Evolutionary conservation across 1,140 invertebrate genomes (phyloP), one percentile per base, ranked within the genome.

Genomic region (Ctenoplectra terminalis): DNA sequence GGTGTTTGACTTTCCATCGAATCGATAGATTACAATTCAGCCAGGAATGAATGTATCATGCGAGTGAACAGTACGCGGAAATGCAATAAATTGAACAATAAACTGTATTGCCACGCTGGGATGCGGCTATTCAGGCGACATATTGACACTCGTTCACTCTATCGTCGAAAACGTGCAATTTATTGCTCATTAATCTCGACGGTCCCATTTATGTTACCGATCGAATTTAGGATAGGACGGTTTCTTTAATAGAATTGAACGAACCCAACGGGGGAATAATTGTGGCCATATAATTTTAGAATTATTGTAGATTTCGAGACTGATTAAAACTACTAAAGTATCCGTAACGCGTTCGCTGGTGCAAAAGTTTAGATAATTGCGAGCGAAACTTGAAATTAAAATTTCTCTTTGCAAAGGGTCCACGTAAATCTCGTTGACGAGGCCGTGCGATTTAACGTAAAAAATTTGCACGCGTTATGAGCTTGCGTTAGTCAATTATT

Each of bases 21-120:
- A 83, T 86, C 76, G 81, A 74, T 73, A 85, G 70, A 86, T 87
- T 83, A 80, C 71, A 80, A 79, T 86, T 76, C 81, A 23, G 66
- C 64, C 81, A 56, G 58, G 75, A 31, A 31, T 67, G 29, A 50
- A 67, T 82, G 73, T 34, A 81, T 86, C 74, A 75, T 61, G 54
- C 48, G 52, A 82, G 13, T n/a, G 61, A 46, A 23, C 17, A 31
- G 17, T 46, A 63, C 50, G 37, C 50, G 61, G 81, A 85, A 80
- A 63, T 66, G 76, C 69, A 86, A 84, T 84, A 84, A 87, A 86
- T 77, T 83, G 60, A 69, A 82, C 71, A 81, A 76, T 83, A 83
- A 85, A 83, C 76, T 72, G 70, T 82, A 74, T 84, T 61, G 56
- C 48, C 48, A 64, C 17, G n/a, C 26, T 48, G 56, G 29, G 66